Conservation (phyloP, 1,140 invertebrate genomes). For the Octopus bimaculoides region DNA sequence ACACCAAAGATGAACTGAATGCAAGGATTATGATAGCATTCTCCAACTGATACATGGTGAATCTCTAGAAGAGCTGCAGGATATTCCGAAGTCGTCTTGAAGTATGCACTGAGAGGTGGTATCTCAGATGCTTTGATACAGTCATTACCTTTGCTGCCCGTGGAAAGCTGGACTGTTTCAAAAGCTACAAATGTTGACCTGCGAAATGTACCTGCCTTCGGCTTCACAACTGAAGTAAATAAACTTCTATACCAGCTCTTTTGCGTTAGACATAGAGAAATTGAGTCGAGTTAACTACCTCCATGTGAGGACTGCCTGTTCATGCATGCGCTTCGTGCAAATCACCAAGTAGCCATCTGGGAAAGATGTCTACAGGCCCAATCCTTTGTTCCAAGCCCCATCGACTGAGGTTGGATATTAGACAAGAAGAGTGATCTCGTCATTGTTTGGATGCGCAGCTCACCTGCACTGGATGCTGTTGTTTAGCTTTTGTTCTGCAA, state of each 20-base stretch:
- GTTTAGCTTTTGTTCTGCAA: background rate
- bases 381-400: background rate
- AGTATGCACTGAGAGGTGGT: no score
- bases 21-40: no score
- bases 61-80: no score
- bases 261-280: constrained; percentile 19
- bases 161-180: no score
- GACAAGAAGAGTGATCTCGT: background rate
- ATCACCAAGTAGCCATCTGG: constrained; percentile 27
- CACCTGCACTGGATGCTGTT: background rate
- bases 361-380: constrained; percentile 14
- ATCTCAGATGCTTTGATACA: no score
- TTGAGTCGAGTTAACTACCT: constrained; percentile 21
- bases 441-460: background rate
- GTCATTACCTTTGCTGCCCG: no score
- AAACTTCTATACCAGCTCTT: constrained; percentile 22
- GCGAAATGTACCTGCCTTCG: constrained; percentile 4
- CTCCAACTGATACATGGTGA: no score
- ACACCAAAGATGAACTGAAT: no score
- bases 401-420: background rate
- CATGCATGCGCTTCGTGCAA: constrained; percentile 22
- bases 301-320: constrained; percentile 19
- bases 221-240: constrained; percentile 20
- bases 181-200: no score
- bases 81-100: no score